These are phyloP conservation scores for Apostichopus japonicus DNA, from an alignment of 35 echinoderm and acorn worm genomes.

Conservation along the genomic window DNA sequence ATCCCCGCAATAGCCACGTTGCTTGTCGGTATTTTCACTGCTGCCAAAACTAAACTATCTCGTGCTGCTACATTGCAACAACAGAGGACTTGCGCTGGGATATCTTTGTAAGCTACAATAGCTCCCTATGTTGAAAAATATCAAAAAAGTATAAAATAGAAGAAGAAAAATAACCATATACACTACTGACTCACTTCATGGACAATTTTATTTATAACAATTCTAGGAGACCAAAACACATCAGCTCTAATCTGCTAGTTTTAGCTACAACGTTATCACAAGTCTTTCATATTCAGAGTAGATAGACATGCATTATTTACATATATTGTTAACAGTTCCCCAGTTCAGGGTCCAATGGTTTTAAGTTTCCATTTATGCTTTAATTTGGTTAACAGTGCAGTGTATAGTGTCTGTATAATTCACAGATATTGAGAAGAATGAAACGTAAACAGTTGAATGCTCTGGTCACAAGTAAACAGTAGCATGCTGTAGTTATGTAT, in stretches of 20 bases:
- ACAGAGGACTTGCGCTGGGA: not conserved
- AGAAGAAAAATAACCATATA: conserved; percentile 12
- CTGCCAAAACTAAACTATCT: not conserved
- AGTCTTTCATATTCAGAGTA: too few species aligned
- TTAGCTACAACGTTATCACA: too few species aligned
- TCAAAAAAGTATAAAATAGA: not conserved
- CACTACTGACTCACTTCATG: conserved; percentile 5
- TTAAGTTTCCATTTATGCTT: too few species aligned
- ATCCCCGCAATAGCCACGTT: not conserved
- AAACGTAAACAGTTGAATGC: too few species aligned
- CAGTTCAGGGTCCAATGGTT: too few species aligned
- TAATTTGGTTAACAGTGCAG: too few species aligned
- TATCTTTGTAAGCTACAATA: not conserved
- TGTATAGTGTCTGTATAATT: too few species aligned
- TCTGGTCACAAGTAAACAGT: too few species aligned
- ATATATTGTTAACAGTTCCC: not conserved
- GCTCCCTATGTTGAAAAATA: conserved; percentile 9
- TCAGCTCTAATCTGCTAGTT: too few species aligned
- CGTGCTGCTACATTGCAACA: not conserved
- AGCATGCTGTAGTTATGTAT: too few species aligned
- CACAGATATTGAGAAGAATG: too few species aligned
- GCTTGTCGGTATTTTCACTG: not conserved
- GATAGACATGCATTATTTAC: too few species aligned
- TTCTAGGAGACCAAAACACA: not conserved
- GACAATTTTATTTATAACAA: not conserved